Percentiles rank a stretch among this genome's conserved stretches.
Evolutionary conservation across 2,797 vertebrate species (phyloP).

Genomic region (Gallinago solitaria): DNA sequence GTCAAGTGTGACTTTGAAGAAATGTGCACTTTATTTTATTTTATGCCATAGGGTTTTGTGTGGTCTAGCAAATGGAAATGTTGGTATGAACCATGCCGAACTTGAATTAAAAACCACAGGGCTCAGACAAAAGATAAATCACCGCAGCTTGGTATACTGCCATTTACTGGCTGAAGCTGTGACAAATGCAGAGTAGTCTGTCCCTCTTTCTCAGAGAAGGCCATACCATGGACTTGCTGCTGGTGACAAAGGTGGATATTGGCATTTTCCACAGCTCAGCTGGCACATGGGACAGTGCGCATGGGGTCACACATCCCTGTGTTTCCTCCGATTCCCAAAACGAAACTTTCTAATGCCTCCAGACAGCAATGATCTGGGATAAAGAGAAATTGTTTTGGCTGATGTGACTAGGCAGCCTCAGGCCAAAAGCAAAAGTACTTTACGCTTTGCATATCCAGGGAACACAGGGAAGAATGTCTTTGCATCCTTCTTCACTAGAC

Average conservation of each 20-base stretch:
- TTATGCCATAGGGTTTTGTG: background rate
- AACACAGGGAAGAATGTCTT: background rate
- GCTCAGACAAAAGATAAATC: background rate
- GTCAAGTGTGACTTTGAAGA: background rate
- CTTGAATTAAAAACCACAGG: background rate
- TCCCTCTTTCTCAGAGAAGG: background rate
- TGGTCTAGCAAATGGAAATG: background rate
- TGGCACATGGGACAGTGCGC: background rate
- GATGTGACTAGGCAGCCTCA: background rate
- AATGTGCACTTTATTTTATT: background rate
- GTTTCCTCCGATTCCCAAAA: background rate
- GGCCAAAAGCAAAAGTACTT: background rate
- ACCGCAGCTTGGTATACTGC: background rate
- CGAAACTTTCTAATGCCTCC: background rate
- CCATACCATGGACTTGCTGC: background rate
- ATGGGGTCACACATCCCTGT: accelerated
- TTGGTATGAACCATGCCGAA: background rate
- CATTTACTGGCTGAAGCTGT: background rate
- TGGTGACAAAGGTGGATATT: background rate
- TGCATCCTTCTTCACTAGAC: background rate
- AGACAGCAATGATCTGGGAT: background rate
- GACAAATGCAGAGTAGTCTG: accelerated
- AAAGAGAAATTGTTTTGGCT: background rate
- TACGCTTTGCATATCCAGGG: background rate
- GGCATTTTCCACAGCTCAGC: background rate